phyloP scores from a whole-genome alignment of 2,888 invertebrate species.

The Mellilla xanthometata region DNA sequence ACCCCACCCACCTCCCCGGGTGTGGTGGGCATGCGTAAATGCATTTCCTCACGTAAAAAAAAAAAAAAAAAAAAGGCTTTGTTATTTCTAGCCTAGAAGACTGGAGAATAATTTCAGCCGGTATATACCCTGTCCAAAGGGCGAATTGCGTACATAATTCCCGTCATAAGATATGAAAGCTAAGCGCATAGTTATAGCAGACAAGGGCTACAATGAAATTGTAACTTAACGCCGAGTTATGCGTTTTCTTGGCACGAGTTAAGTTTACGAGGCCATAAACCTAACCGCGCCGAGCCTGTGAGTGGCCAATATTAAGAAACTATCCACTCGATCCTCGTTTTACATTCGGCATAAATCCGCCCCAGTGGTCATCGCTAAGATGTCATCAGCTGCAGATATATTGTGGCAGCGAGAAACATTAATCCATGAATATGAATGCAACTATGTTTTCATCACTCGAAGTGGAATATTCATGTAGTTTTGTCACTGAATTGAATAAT shows the following conservation, averaged over 20 bases:
- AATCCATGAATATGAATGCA: slow-evolving; percentile 27
- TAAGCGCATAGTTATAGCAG: slow-evolving; percentile 36
- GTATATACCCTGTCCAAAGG: slow-evolving; percentile 21
- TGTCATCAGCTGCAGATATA: slow-evolving; percentile 32
- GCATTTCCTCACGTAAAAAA: too few relatives aligned
- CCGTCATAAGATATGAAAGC: slow-evolving; percentile 24
- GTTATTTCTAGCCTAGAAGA: too few relatives aligned
- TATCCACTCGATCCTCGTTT: slow-evolving; percentile 56
- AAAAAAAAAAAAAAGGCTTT: too few relatives aligned
- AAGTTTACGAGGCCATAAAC: slow-evolving; percentile 72
- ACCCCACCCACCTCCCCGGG: too few relatives aligned
- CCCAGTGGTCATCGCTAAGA: slow-evolving; percentile 35
- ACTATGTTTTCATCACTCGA: slow-evolving; percentile 25
- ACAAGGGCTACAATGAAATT: slow-evolving; percentile 51
- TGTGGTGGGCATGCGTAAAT: too few relatives aligned
- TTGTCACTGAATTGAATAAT: slow-evolving; percentile 27
- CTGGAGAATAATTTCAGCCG: too few relatives aligned
- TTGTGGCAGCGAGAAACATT: slow-evolving; percentile 19
- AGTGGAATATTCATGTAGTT: slow-evolving; percentile 25
- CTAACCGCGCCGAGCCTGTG: slow-evolving; percentile 57
- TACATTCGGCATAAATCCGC: slow-evolving; percentile 67
- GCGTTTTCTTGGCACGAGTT: slow-evolving; percentile 65
- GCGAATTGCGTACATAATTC: slow-evolving; percentile 23
- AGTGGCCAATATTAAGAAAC: slow-evolving; percentile 63
- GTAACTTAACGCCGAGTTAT: slow-evolving; percentile 71